These are phyloP conservation scores for Oreocharis arfaki DNA, from an alignment of 2,113 vertebrate species.

Conservation along the genomic window DNA sequence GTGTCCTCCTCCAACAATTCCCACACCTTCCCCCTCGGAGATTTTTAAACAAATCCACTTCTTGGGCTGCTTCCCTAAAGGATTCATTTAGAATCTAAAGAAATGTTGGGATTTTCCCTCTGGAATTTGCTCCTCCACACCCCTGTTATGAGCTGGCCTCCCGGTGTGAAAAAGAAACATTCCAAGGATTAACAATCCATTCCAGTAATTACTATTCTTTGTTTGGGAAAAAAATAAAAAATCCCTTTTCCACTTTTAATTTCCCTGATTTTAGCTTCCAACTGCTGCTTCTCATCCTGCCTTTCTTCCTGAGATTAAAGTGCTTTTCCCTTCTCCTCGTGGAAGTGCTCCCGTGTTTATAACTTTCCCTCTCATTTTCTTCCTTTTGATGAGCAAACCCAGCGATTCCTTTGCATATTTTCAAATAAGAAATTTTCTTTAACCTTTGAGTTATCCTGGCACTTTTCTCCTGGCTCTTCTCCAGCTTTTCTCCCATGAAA, in stretches of 20 bases:
- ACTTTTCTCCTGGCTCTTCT: neutral
- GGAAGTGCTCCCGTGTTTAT: neutral
- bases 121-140: neutral
- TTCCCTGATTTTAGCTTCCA: neutral
- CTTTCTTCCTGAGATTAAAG: neutral
- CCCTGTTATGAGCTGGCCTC: fast-evolving
- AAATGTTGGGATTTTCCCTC: neutral
- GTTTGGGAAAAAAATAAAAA: neutral
- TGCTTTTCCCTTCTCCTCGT: neutral
- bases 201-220: neutral
- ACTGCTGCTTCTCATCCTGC: neutral
- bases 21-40: neutral
- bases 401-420: neutral
- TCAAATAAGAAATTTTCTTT: neutral
- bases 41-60: neutral
- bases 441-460: neutral
- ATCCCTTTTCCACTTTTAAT: neutral
- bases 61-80: neutral
- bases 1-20: neutral
- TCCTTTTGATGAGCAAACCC: neutral
- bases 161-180: neutral
- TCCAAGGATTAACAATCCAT: neutral
- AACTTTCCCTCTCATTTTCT: neutral
- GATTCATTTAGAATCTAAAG: neutral
- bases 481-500: neutral